Conservation (phyloP, 2,888 invertebrate genomes). For the Sycophila texana region DNA sequence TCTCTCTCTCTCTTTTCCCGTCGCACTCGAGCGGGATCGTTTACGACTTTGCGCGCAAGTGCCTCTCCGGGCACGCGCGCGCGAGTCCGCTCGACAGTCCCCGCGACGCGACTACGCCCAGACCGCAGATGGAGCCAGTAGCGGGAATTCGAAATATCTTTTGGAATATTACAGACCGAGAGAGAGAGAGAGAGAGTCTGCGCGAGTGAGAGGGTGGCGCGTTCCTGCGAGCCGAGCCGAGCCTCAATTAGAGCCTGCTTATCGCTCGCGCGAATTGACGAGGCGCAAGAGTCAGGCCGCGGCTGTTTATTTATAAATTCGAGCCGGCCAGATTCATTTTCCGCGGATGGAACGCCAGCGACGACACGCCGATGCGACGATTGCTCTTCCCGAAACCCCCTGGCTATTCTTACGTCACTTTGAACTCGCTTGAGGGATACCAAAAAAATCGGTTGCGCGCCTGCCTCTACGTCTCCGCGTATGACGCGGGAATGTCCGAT, state of each 20-base stretch:
- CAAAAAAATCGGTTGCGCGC: too few relatives aligned
- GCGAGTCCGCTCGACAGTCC: slow-evolving; percentile 34
- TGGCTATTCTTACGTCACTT: too few relatives aligned
- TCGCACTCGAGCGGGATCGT: slow-evolving; percentile 59
- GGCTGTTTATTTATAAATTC: too few relatives aligned
- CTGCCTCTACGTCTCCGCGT: too few relatives aligned
- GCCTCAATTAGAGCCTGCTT: slow-evolving; percentile 40
- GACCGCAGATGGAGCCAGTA: slow-evolving; percentile 15
- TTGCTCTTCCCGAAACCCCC: too few relatives aligned
- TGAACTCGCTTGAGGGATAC: too few relatives aligned
- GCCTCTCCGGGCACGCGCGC: slow-evolving; percentile 24
- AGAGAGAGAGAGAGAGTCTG: background rate
- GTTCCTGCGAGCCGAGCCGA: background rate
- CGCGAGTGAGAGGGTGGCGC: background rate
- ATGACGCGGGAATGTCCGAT: too few relatives aligned
- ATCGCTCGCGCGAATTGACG: slow-evolving; percentile 28
- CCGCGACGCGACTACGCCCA: slow-evolving; percentile 31
- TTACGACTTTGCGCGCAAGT: slow-evolving; percentile 64
- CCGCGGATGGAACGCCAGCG: too few relatives aligned
- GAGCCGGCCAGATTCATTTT: too few relatives aligned
- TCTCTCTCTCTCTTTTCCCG: slow-evolving; percentile 21
- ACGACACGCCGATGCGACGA: too few relatives aligned
- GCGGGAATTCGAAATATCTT: slow-evolving; percentile 42
- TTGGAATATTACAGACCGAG: slow-evolving; percentile 23
- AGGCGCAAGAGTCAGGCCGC: background rate